Evolutionary conservation across 1,140 invertebrate genomes (phyloP), one percentile per base, ranked within the genome.

Genomic region (Drosophila athabasca): DNA sequence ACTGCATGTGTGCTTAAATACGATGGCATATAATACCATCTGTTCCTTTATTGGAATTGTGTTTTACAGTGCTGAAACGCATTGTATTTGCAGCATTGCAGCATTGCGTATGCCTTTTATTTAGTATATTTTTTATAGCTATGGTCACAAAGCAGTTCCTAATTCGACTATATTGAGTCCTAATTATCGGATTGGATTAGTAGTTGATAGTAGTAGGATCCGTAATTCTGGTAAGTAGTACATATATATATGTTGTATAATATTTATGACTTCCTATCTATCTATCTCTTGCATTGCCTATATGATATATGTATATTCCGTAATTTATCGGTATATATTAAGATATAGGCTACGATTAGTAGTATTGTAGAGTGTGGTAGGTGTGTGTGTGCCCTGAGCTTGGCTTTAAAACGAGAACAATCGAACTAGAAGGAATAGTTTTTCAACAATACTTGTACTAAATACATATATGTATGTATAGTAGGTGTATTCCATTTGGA

Each of bases 301-400:
- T 48, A 26, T 45, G 13, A 43, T 51, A 44, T 49, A 8, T 26
- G 35, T 19, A 26, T 62, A 39, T 65, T 49, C 50, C 51, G 3
- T 39, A 39, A 5, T 39, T 39, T 11, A 39, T 11, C 35, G 35
- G 11, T 5, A 39, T 13, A 13, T 39, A 39, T 39, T 35, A 11
- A 39, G 35, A 39, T 39, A 13, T 39, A 39, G 35, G 0, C 11
- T 35, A 35, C 31, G 31, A 5, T 39, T 39, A 39, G 11, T 31
- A 35, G 15, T 6, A 54, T 51, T 24, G 19, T 53, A 48, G 52
- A 77, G 48, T 70, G 35, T 13, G 35, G 35, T 39, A 5, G 11
- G 29, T 31, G 29, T 41, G 54, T 41, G 54, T 62, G 52, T 66
- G 64, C 45, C 74, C 74, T 69, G 73, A 77, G 74, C 65, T 69